A percentile compares a stretch with the other conserved stretches of the same genome.
These are phyloP conservation scores for Pteropus alecto DNA, from an alignment of 2,113 vertebrate species.

Conservation along the genomic window DNA sequence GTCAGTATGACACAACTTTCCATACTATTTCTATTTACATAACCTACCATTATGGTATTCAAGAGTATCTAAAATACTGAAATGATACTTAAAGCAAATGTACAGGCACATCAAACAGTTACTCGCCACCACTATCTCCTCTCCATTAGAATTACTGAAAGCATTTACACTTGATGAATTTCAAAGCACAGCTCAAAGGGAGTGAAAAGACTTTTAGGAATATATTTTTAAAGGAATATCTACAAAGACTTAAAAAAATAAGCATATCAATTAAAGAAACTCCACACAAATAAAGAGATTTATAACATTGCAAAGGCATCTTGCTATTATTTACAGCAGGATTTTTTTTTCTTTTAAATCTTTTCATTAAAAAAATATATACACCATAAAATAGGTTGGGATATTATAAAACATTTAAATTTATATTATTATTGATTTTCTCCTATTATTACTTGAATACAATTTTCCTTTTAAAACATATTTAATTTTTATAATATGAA, in stretches of 20 bases:
- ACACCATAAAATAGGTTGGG: background rate
- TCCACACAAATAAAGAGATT: background rate
- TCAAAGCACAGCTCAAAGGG: constrained; percentile 30
- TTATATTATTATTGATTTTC: constrained; percentile 23
- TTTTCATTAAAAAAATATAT: constrained; percentile 2
- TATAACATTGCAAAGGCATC: background rate
- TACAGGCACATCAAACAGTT: background rate
- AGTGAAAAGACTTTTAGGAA: background rate
- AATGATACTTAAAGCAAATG: constrained; percentile 37
- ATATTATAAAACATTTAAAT: constrained; percentile 6
- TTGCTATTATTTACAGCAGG: background rate
- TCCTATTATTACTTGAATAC: background rate
- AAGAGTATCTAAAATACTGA: background rate
- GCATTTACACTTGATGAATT: background rate
- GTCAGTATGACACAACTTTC: background rate
- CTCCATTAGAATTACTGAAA: constrained; percentile 14
- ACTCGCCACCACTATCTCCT: background rate
- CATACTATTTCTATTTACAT: background rate
- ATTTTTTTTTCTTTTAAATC: background rate
- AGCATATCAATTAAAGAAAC: background rate
- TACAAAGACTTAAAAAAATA: background rate
- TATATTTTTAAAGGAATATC: background rate
- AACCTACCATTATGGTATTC: background rate
- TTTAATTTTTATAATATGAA: constrained; percentile 15
- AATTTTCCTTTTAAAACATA: constrained; percentile 20